Conservation (phyloP, 2,888 invertebrate genomes). For the Netelia fuscicornis region DNA sequence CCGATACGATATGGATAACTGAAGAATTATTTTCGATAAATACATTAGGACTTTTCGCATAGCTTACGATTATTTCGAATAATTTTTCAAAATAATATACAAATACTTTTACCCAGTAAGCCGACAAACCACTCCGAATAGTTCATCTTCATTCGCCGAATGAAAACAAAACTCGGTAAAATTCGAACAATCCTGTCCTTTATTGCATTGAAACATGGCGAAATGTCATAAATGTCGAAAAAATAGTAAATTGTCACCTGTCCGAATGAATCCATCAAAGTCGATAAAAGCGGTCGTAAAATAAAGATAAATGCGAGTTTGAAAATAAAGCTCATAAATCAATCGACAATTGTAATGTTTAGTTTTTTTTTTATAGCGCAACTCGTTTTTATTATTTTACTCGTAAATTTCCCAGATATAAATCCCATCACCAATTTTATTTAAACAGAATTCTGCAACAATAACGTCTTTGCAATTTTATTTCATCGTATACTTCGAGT, state of each 20-base stretch:
- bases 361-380: neutral
- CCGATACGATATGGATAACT: constrained; percentile 9
- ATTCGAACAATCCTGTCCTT: constrained; percentile 37
- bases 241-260: constrained; percentile 21
- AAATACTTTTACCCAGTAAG: constrained; percentile 34
- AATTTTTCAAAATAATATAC: neutral
- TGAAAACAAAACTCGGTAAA: constrained; percentile 29
- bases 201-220: constrained; percentile 32
- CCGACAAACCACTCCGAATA: constrained; percentile 25
- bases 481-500: neutral
- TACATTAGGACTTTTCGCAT: neutral
- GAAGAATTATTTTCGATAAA: neutral
- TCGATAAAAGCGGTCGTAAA: neutral
- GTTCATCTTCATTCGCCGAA: constrained; percentile 46
- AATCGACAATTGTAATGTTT: constrained; percentile 15
- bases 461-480: neutral
- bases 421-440: constrained; percentile 18
- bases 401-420: constrained; percentile 12
- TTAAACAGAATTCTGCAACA: no score
- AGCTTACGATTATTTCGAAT: neutral
- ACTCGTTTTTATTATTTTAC: constrained; percentile 15
- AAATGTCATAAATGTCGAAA: constrained; percentile 37
- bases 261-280: constrained; percentile 20
- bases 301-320: constrained; percentile 8
- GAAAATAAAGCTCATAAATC: constrained; percentile 41